Evolutionary conservation across 1,140 invertebrate genomes (phyloP).

Genomic region (Argopecten irradians): DNA sequence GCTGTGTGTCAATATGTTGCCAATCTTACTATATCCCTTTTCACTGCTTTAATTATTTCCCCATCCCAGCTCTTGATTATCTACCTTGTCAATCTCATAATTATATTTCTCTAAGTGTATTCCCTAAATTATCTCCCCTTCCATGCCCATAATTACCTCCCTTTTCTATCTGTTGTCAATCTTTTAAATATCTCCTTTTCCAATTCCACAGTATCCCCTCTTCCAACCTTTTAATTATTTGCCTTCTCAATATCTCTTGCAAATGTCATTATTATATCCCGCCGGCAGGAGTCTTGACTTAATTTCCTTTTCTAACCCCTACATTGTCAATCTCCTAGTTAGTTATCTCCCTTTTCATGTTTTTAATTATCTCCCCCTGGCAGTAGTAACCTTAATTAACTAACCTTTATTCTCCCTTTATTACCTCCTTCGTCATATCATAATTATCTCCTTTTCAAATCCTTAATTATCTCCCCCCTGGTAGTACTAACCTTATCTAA

Average conservation of each 20-base stretch:
- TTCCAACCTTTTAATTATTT: neutral
- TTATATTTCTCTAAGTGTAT: neutral
- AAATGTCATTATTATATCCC: too few relatives aligned
- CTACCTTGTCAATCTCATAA: neutral
- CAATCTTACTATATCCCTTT: neutral
- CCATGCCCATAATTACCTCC: neutral
- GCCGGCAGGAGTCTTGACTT: too few relatives aligned
- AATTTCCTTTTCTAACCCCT: too few relatives aligned
- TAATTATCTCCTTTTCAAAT: neutral
- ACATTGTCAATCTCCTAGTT: neutral
- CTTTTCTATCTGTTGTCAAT: neutral
- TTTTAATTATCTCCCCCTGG: neutral
- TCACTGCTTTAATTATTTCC: neutral
- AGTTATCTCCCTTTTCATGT: neutral
- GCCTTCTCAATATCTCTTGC: too few relatives aligned
- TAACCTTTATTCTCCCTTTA: too few relatives aligned
- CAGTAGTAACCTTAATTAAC: neutral
- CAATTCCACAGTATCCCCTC: neutral
- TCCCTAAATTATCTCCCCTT: neutral
- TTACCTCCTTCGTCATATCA: neutral
- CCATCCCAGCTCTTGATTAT: neutral
- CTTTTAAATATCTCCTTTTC: neutral
- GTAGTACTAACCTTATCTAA: neutral
- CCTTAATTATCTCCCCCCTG: neutral
- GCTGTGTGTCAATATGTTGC: too few relatives aligned